Evolutionary conservation across 2,113 vertebrate genomes (phyloP), one percentile per base, ranked within the genome.

Genomic region (Oreamnos americanus): DNA sequence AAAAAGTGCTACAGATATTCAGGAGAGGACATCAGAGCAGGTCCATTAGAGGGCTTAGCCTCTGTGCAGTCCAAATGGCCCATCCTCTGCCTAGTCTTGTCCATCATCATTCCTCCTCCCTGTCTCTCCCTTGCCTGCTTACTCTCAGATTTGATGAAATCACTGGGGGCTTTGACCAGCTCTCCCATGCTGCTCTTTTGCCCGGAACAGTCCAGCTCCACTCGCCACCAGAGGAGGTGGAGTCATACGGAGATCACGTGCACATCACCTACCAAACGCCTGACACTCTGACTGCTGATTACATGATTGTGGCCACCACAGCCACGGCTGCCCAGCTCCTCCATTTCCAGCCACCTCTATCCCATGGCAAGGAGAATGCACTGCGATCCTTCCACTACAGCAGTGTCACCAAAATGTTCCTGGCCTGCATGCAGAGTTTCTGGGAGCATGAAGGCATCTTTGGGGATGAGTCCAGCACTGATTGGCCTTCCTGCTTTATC

Each of bases 241-340:
- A 95, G 23, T 81, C 14, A 2, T 45, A 36, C 0, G 16, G 92
- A 5, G n/a, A 95, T 43, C 49, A 26, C 0, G 5, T 97, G 57
- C 89, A 74, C 0, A 8, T 95, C 74, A 93, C 83, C 43, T 55
- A 88, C 86, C 4, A 12, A 0, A 45, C 39, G 0, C 53, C 84
- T 0, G 58, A 85, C 0, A 0, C 0, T 0, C 0, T 98, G 1
- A 98, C 97, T 0, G 99, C 98, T 0, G 99, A 99, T 92, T 99
- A 98, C 0, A 98, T 95, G 60, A 98, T 99, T 0, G 98, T 99
- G 83, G 99, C 99, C 0, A 60, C 98, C 94, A 99, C 99, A 0
- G 99, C 99, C 93, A 99, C 99, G 88, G 99, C 99, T 12, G 93
- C 99, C 5, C 93, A 99, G 74, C 99, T 98, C 47, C 99, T 99